Conservation (phyloP, 2,888 invertebrate genomes). For the Zonitis immaculata region DNA sequence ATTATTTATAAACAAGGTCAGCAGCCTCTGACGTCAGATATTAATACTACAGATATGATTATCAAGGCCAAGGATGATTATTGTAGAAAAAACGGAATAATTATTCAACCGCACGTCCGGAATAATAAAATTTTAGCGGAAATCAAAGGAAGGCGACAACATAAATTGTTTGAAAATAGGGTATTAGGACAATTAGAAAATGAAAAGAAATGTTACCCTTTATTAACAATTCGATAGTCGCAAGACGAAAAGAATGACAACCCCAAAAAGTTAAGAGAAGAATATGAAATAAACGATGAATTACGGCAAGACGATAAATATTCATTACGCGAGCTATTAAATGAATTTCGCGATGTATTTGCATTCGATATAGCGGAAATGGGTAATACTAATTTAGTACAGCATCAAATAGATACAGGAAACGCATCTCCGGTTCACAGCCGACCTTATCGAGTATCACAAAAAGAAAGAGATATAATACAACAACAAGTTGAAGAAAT, state of each 20-base stretch:
- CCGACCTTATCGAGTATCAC: not conserved
- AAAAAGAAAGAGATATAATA: not conserved
- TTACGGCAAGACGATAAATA: too few species aligned
- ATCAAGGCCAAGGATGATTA: too few species aligned
- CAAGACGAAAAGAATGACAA: too few species aligned
- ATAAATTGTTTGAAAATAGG: not conserved
- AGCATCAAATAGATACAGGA: not conserved
- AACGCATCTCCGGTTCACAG: not conserved
- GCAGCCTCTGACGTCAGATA: too few species aligned
- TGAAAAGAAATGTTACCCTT: too few species aligned
- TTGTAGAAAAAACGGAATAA: not conserved
- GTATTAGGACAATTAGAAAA: not conserved
- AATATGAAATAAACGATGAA: too few species aligned
- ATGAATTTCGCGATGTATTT: not conserved
- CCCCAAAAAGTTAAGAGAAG: too few species aligned
- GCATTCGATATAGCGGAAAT: not conserved
- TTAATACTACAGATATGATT: too few species aligned
- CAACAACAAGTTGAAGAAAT: not conserved
- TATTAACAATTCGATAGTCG: too few species aligned
- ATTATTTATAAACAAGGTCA: too few species aligned
- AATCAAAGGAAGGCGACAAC: not conserved
- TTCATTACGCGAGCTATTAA: not conserved
- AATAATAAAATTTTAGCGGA: too few species aligned
- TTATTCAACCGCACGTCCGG: too few species aligned
- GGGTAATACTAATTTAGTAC: not conserved